Evolutionary conservation across 2,888 invertebrate genomes (phyloP).

Genomic region (Augochlorella aurata): DNA sequence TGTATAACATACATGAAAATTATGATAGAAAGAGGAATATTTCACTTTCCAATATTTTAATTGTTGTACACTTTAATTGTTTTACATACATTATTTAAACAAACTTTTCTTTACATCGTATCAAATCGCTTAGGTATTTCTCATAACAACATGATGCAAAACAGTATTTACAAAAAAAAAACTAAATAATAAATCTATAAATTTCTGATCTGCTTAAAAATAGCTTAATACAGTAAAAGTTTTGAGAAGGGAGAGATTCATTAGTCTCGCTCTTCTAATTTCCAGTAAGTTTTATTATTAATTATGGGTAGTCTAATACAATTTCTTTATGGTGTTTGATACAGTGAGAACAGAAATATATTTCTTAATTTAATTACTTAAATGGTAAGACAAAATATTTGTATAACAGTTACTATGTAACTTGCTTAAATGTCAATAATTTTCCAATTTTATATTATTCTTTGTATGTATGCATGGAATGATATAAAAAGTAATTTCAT

Average conservation of each 20-base stretch:
- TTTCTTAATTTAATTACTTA: constrained; percentile 48
- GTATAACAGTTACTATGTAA: constrained; percentile 47
- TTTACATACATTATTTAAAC: constrained; percentile 37
- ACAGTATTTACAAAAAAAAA: constrained; percentile 51
- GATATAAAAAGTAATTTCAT: constrained; percentile 2
- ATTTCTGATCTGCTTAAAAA: constrained; percentile 51
- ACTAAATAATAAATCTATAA: constrained; percentile 33
- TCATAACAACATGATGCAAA: constrained; percentile 40
- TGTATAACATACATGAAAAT: constrained; percentile 47
- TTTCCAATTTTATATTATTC: constrained; percentile 26
- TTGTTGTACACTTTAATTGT: constrained; percentile 33
- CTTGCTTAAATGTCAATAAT: constrained; percentile 38
- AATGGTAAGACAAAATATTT: constrained; percentile 39
- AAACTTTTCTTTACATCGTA: constrained; percentile 48
- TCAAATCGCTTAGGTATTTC: constrained; percentile 45
- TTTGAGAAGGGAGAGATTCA: constrained; percentile 28
- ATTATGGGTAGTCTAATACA: constrained; percentile 15
- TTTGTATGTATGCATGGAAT: constrained; percentile 16
- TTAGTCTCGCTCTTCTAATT: constrained; percentile 57
- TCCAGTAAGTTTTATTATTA: constrained; percentile 19
- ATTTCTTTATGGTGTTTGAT: constrained; percentile 20
- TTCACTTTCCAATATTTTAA: constrained; percentile 35
- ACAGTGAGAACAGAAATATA: constrained; percentile 22
- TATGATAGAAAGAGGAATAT: constrained; percentile 26
- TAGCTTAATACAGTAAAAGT: constrained; percentile 46